These are phyloP conservation scores for Meloidogyne hapla DNA, from an alignment of 1,140 invertebrate genomes.

Conservation along the genomic window DNA sequence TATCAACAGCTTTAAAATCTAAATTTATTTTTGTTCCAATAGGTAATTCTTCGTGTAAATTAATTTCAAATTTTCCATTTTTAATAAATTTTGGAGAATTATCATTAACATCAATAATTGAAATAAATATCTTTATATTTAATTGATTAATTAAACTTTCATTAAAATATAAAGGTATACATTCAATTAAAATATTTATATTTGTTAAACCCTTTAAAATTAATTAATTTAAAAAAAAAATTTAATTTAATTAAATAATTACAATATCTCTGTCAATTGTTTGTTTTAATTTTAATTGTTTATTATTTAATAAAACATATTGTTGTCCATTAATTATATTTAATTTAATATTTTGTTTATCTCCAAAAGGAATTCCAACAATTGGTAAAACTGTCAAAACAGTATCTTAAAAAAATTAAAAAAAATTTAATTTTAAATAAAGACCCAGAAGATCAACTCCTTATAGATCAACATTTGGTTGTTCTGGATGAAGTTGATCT, in stretches of 20 bases:
- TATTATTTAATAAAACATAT: slow-evolving; percentile 41
- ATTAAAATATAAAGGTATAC: slow-evolving; percentile 28
- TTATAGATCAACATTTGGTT: too few relatives aligned
- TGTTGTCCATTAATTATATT: slow-evolving; percentile 30
- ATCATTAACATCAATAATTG: slow-evolving; percentile 90
- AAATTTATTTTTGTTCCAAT: slow-evolving; percentile 77
- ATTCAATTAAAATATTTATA: slow-evolving; percentile 53
- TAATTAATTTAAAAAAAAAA: not conserved
- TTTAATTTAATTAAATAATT: not conserved
- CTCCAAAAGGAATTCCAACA: slow-evolving; percentile 25
- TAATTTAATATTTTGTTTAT: slow-evolving; percentile 30
- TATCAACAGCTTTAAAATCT: slow-evolving; percentile 81
- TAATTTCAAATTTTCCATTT: slow-evolving; percentile 78
- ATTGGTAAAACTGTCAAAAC: slow-evolving; percentile 38
- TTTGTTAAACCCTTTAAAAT: slow-evolving; percentile 37
- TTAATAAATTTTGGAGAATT: slow-evolving; percentile 86
- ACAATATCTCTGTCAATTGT: slow-evolving; percentile 44
- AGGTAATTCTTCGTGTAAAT: slow-evolving; percentile 81
- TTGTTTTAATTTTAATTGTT: slow-evolving; percentile 42
- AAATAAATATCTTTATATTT: slow-evolving; percentile 67
- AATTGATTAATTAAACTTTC: slow-evolving; percentile 22
- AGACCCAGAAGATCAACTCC: too few relatives aligned
- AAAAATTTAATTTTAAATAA: slow-evolving; percentile 1
- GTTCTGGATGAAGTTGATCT: not conserved
- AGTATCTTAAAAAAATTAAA: slow-evolving; percentile 34